Base-by-base conservation (phyloP, 1,140 invertebrate species). In the Kradibia gibbosae region DNA sequence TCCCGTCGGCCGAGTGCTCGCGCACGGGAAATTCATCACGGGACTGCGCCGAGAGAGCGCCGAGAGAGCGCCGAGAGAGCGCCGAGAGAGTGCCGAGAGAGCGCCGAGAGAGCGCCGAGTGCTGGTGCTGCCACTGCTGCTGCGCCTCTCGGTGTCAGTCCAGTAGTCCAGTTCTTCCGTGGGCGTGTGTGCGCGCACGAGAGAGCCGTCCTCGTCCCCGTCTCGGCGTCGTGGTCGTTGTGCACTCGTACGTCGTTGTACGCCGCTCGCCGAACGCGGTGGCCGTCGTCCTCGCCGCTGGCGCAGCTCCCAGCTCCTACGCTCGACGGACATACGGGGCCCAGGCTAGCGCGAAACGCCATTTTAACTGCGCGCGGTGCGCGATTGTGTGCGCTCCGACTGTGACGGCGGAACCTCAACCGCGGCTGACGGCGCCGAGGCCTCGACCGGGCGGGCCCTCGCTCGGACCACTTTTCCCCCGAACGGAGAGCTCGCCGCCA, bases 201-300 rank as follows among this genome's bases (percentile, higher is more conserved):
- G 57, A 25, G 57, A 4, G 10, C 7, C 4, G 50, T 22, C 50
- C 13, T 53, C 50, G 50, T 17, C 3, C 20, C 13, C 22, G 15
- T 3, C 50, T 11, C 50, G 15, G 10, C 20, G 50, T 5, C 5
- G 15, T 3, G 50, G 15, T 20, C 5, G 50, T 22, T 48, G 17
- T 7, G 45, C n/a, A n/a, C n/a, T n/a, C n/a, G n/a, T n/a, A n/a
- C n/a, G n/a, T n/a, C n/a, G n/a, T n/a, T n/a, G n/a, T n/a, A n/a
- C n/a, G n/a, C n/a, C n/a, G n/a, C n/a, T n/a, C n/a, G n/a, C n/a
- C 50, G 67, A 77, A 71, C 85, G 82, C 83, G 83, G 79, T 82
- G 85, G 83, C 82, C 84, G 82, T 80, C 84, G 83, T 25, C 80
- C 65, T 77, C 28, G 36, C 53, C 28, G 28, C 48, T 36, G 4